Base-by-base conservation (phyloP, 1,140 invertebrate species). In the Mylabris phalerata region DNA sequence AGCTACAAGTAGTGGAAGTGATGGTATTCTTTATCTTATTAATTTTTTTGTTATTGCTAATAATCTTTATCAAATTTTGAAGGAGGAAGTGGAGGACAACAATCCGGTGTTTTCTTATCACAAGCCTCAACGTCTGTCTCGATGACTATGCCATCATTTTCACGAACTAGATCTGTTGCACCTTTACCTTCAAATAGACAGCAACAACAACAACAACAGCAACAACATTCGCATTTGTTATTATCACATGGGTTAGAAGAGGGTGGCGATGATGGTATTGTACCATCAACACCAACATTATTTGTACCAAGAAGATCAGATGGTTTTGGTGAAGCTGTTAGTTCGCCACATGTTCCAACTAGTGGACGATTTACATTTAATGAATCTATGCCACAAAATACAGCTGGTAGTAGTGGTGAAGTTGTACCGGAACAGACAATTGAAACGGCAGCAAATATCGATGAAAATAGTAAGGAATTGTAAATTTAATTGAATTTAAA, bases 271-370 rank as follows among this genome's bases (percentile, higher is more conserved):
- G 92, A 94, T 69, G 87, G 71, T 50, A 93, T 93, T 62, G 92
- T 95, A 9, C 92, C 92, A 4, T 92, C 90, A 52, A 95, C 92
- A 1, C 92, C 92, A 0, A 94, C 91, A 0, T 73, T 94, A 1
- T 91, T 88, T 69, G 84, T 90, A 27, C 89, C 90, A 3, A 78
- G 90, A 54, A 80, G 92, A 65, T 87, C 81, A 48, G 92, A 95
- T 74, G 92, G 90, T 39, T 95, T 94, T 74, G 90, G 92, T 24
- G 93, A 96, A 73, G 90, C 92, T 52, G 89, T 94, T 7, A 94
- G 91, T 73, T 95, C 92, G 0, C 92, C 92, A 13, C 87, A 87
- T 70, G 84, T 87, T 42, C 82, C 84, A 10, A 71, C 71, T 19
- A 75, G 75, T 45, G 80, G 82, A 32, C 79, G 85, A 54, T 92